Evolutionary conservation across 2,113 vertebrate species (phyloP).

Genomic region (Chunga burmeisteri): DNA sequence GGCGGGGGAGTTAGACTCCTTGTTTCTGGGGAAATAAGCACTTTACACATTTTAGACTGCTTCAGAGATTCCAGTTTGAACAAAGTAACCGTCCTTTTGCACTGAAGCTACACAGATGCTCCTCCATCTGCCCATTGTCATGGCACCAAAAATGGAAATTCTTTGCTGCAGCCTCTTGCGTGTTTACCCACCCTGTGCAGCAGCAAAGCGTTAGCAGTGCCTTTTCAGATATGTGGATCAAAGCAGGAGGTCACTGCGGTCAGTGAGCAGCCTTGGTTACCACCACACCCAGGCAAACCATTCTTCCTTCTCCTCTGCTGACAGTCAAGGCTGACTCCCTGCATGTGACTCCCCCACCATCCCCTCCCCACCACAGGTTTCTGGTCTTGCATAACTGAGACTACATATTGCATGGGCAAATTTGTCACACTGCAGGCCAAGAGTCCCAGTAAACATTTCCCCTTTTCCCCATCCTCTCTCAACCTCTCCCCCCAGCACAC

Average conservation of each 20-base stretch:
- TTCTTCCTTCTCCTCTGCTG: conserved; percentile 53
- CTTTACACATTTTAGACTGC: neutral
- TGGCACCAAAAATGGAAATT: neutral
- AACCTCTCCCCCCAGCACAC: neutral
- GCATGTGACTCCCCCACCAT: conserved; percentile 47
- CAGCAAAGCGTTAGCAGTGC: neutral
- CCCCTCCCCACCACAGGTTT: conserved; percentile 57
- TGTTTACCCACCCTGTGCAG: neutral
- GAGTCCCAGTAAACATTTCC: conserved; percentile 54
- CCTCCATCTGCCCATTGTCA: conserved; percentile 27
- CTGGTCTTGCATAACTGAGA: conserved; percentile 61
- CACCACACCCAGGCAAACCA: conserved; percentile 24
- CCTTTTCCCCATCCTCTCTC: conserved; percentile 33
- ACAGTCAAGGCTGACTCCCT: conserved; percentile 55
- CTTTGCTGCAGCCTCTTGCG: neutral
- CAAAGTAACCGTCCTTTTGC: neutral
- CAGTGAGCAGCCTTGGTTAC: conserved; percentile 22
- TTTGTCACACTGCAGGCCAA: conserved; percentile 27
- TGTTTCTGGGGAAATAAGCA: neutral
- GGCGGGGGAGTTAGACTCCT: neutral
- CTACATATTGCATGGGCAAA: conserved; percentile 41
- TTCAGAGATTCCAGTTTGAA: neutral
- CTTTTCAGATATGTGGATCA: neutral
- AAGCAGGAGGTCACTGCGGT: conserved; percentile 59
- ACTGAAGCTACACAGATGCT: neutral